These are phyloP conservation scores for Caenorhabditis drosophilae DNA, from an alignment of 2,888 invertebrate genomes.

Conservation along the genomic window DNA sequence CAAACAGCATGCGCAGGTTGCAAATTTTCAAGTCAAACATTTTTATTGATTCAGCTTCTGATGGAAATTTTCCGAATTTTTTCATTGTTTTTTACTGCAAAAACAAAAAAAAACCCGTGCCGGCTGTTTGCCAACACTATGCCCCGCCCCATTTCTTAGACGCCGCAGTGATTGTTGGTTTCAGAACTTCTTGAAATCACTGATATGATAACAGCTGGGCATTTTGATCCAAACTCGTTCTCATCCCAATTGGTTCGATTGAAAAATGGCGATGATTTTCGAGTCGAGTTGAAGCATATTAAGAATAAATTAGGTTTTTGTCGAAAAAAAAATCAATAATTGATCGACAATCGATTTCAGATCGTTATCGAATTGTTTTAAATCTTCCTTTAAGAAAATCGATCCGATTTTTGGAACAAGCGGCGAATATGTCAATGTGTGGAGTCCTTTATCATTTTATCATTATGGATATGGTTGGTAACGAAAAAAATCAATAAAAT, in stretches of 20 bases:
- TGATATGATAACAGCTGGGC: constrained; percentile 40
- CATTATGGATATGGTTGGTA: constrained; percentile 42
- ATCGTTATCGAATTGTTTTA: constrained; percentile 27
- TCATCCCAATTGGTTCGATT: constrained; percentile 30
- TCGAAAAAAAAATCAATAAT: background rate
- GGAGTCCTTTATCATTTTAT: constrained; percentile 42
- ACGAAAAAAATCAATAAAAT: no score
- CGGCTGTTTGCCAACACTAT: no score
- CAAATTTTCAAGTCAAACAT: no score
- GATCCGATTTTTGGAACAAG: constrained; percentile 34
- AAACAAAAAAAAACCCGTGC: no score
- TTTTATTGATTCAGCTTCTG: no score
- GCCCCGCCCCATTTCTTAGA: no score
- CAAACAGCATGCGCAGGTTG: no score
- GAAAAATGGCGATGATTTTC: constrained; percentile 30
- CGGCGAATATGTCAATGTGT: constrained; percentile 42
- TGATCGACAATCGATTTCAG: constrained; percentile 11
- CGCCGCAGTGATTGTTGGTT: no score
- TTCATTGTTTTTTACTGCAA: no score
- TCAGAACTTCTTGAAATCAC: constrained; percentile 28
- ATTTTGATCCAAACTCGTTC: constrained; percentile 30
- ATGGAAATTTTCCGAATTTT: no score
- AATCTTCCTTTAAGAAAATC: constrained; percentile 21
- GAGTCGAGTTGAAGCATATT: constrained; percentile 37
- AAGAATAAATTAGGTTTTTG: constrained; percentile 27